Conservation (phyloP, 1,140 invertebrate species). For the Papilio polyxenes region DNA sequence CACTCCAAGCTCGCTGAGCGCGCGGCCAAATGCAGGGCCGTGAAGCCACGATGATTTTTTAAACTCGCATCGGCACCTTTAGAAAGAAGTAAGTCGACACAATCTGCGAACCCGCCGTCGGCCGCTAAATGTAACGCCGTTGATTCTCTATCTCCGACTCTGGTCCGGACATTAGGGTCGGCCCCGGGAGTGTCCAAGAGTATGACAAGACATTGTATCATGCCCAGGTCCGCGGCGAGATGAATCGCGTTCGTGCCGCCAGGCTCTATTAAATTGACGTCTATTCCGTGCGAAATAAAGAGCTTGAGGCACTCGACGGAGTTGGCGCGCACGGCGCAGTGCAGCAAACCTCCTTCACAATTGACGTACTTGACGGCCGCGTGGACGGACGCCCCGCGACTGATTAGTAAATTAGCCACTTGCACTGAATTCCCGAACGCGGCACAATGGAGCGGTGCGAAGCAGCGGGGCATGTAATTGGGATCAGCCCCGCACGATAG, state of each 20-base stretch:
- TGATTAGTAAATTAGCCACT: conserved; percentile 86
- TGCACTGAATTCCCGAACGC: conserved; percentile 89
- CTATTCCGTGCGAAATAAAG: conserved; percentile 85
- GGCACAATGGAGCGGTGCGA: conserved; percentile 89
- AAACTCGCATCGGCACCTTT: conserved; percentile 86
- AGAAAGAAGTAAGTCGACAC: conserved; percentile 86
- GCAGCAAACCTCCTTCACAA: conserved; percentile 88
- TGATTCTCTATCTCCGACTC: conserved; percentile 85
- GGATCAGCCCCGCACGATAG: conserved; percentile 85
- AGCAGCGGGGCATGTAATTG: conserved; percentile 84
- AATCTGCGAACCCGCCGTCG: conserved; percentile 88
- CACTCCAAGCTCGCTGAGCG: conserved; percentile 88
- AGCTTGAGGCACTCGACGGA: conserved; percentile 87
- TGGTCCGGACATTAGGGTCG: conserved; percentile 83
- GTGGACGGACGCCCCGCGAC: conserved; percentile 83
- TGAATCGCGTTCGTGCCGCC: conserved; percentile 89
- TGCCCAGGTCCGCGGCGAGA: conserved; percentile 87
- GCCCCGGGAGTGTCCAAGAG: conserved; percentile 85
- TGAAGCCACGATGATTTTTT: conserved; percentile 88
- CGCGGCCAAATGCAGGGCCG: conserved; percentile 88
- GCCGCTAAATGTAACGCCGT: conserved; percentile 91
- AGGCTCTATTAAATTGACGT: conserved; percentile 85
- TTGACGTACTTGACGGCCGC: conserved; percentile 82
- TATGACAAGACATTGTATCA: conserved; percentile 85
- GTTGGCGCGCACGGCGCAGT: conserved; percentile 88